These are phyloP conservation scores for Spilogale gracilis DNA, from an alignment of 2,113 vertebrate species.

Conservation along the genomic window DNA sequence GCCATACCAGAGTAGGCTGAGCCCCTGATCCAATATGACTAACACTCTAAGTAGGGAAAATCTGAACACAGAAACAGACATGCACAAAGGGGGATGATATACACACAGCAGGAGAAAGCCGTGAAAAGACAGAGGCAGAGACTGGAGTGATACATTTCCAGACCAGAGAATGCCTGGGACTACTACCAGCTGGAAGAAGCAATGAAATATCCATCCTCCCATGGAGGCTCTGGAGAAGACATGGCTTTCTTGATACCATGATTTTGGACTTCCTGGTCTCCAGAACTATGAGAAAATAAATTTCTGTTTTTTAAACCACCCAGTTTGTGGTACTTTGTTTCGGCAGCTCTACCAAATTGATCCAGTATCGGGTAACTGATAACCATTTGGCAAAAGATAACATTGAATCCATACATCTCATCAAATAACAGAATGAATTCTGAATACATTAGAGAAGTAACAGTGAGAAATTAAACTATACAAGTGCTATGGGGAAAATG, in stretches of 20 bases:
- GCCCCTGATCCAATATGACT: not conserved
- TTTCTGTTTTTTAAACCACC: not conserved
- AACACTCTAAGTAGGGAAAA: not conserved
- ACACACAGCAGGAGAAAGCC: not conserved
- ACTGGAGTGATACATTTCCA: not conserved
- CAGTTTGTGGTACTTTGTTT: not conserved
- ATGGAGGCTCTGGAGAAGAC: not conserved
- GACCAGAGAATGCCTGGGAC: no score
- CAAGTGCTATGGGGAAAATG: not conserved
- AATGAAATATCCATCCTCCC: not conserved
- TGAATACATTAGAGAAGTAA: not conserved
- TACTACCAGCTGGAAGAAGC: not conserved
- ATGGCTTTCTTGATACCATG: not conserved
- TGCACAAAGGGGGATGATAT: not conserved
- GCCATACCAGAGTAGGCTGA: not conserved
- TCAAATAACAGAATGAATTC: not conserved
- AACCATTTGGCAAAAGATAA: not conserved
- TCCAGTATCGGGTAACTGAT: not conserved
- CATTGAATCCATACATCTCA: not conserved
- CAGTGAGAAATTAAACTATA: not conserved
- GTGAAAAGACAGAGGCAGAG: not conserved
- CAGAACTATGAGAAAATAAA: not conserved
- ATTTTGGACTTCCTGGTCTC: not conserved
- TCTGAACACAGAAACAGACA: not conserved
- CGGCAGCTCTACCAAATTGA: not conserved